Evolutionary conservation across 2,888 invertebrate species (phyloP), one percentile per base, ranked within the genome.

Genomic region (Eledona agricola): DNA sequence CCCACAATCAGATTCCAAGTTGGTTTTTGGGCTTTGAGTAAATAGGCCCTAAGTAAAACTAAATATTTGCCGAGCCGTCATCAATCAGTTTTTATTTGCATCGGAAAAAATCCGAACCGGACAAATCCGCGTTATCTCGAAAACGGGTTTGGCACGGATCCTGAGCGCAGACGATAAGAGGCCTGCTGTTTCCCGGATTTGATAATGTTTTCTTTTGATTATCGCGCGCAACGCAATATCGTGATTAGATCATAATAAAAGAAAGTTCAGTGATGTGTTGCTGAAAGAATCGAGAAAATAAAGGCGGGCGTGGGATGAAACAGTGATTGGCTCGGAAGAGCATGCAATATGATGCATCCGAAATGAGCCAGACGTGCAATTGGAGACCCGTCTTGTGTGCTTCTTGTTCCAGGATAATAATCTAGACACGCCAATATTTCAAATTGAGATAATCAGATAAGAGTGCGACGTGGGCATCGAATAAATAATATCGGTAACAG

Each of bases 351-450:
- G 34, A 26, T 32, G 34, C 34, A 46, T 46, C 13, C 46, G 16
- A 46, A 34, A 34, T 23, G 13, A 16, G 34, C 34, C 47, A 43
- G 60, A 61, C 59, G 54, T 50, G 51, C 35, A 54, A 49, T 51
- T 45, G 51, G 47, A 51, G 50, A 47, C 50, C 10, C 54, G 40
- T 54, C 57, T 40, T 58, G 52, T 34, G 43, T 51, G 20, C 51
- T 43, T 47, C 31, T 20, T 25, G 12, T 40, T 28, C 10, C 9
- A 19, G 17, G 58, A 61, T 61, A 57, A 40, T 32, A 10, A 61
- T 61, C 58, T 55, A 20, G 58, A 56, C 58, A 55, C 37, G 42
- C 38, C 51, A 37, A 60, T 60, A 55, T 58, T 60, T 60, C 57
- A 59, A 54, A 61, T 57, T 55, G 49, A 56, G 58, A 54, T 58